A percentile compares a stretch with the other conserved stretches of the same genome.
Evolutionary conservation across 1,140 invertebrate species (phyloP).

Genomic region (Lasioglossum baleicum): DNA sequence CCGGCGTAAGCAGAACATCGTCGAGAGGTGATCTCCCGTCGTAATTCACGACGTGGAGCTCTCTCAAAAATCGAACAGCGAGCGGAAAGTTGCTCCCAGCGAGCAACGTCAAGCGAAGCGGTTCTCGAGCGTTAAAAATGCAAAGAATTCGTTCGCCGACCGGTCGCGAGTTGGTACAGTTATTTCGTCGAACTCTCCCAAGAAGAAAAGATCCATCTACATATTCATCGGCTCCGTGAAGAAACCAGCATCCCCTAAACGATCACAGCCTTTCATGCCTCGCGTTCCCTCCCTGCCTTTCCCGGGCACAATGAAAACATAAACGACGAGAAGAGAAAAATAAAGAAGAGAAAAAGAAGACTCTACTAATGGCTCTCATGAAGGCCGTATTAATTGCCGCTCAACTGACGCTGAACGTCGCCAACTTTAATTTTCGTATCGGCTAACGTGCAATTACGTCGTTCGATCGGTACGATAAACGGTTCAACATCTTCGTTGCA

Average conservation of each 20-base stretch:
- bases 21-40: background rate
- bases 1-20: constrained; percentile 49
- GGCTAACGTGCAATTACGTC: constrained; percentile 35
- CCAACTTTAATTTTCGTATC: constrained; percentile 40
- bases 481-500: background rate
- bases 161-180: constrained; percentile 16
- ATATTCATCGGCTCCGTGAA: constrained; percentile 61
- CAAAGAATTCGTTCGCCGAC: constrained; percentile 50
- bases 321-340: background rate
- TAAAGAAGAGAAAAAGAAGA: background rate
- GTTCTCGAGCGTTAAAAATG: constrained; percentile 53
- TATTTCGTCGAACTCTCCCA: constrained; percentile 42
- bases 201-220: constrained; percentile 55
- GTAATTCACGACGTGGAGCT: constrained; percentile 10
- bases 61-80: constrained; percentile 20
- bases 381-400: constrained; percentile 34
- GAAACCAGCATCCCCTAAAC: constrained; percentile 27
- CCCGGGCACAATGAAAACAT: constrained; percentile 31
- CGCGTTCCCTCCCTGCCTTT: constrained; percentile 29
- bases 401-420: background rate
- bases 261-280: background rate
- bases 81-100: background rate
- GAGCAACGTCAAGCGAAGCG: background rate
- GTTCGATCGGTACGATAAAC: constrained; percentile 36
- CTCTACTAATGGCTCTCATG: constrained; percentile 15